Percentiles rank a stretch among this genome's conserved stretches.
These are phyloP conservation scores for Buphagus erythrorhynchus DNA, from an alignment of 2,797 vertebrate genomes.

Conservation along the genomic window DNA sequence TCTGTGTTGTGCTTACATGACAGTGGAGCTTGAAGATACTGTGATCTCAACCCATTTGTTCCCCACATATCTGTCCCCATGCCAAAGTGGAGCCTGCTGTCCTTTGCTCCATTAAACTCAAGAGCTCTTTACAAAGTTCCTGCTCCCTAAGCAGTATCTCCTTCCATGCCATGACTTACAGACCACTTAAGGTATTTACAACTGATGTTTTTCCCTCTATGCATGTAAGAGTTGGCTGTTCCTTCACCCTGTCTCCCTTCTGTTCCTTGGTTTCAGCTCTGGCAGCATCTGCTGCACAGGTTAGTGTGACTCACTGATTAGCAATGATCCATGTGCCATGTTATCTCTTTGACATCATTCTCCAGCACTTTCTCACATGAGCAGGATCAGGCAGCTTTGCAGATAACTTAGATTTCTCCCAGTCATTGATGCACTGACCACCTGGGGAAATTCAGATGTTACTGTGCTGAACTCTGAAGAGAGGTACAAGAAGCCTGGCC, in stretches of 20 bases:
- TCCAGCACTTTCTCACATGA: neutral
- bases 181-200: neutral
- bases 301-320: constrained; percentile 40
- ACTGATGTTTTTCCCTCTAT: neutral
- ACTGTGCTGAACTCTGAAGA: neutral
- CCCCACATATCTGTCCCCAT: neutral
- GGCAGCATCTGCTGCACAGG: neutral
- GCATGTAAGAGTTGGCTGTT: neutral
- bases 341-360: neutral
- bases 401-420: neutral
- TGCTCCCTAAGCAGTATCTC: neutral
- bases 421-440: neutral
- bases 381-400: neutral
- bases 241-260: neutral
- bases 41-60: neutral
- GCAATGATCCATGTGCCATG: neutral
- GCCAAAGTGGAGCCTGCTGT: neutral
- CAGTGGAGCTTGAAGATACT: neutral
- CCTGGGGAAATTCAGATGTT: neutral
- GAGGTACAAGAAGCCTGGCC: neutral
- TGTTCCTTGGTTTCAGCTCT: neutral
- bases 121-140: neutral
- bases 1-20: neutral
- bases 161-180: neutral
- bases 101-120: neutral